Evolutionary conservation across 23 tunicate species (phyloP).

Genomic region (Oikopleura dioica): DNA sequence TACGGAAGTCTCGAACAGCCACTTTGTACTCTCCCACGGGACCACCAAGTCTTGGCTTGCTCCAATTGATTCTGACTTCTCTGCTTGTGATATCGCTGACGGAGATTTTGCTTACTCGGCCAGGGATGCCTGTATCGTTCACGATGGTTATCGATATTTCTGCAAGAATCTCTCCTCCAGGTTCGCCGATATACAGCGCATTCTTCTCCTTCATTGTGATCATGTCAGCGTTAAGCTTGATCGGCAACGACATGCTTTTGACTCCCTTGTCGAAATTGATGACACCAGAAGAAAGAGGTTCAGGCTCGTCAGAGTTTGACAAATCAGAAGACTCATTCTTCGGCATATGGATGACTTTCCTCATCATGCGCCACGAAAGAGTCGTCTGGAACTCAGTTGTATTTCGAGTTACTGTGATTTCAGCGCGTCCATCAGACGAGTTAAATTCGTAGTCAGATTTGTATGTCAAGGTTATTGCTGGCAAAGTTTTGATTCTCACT

Average conservation of each 20-base stretch:
- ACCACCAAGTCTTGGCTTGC: conserved; percentile 47
- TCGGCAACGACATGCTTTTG: not conserved
- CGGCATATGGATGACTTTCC: conserved; percentile 19
- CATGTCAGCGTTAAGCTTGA: not conserved
- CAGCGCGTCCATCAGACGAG: conserved; percentile 45
- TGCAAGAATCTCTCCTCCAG: conserved; percentile 41
- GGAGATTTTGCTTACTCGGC: conserved; percentile 42
- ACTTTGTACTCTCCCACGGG: conserved; percentile 55
- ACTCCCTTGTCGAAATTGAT: not conserved
- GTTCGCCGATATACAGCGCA: not conserved
- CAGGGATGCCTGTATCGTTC: conserved; percentile 86
- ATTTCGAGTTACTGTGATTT: conserved; percentile 35
- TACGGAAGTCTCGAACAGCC: conserved; percentile 6
- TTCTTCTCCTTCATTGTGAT: not conserved
- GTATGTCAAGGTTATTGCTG: conserved; percentile 56
- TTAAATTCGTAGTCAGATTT: conserved; percentile 44
- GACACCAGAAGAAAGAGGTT: not conserved
- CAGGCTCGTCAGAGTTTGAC: not conserved
- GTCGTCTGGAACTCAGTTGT: conserved; percentile 52
- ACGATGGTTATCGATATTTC: conserved; percentile 44
- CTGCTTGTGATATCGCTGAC: conserved; percentile 28
- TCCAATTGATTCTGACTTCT: conserved; percentile 64
- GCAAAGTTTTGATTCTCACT: conserved; percentile 2
- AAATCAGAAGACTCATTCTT: not conserved
- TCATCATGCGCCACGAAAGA: conserved; percentile 30